phyloP scores from a whole-genome alignment of 2,113 vertebrate genomes.

The Cyprinodon brontotheroides region DNA sequence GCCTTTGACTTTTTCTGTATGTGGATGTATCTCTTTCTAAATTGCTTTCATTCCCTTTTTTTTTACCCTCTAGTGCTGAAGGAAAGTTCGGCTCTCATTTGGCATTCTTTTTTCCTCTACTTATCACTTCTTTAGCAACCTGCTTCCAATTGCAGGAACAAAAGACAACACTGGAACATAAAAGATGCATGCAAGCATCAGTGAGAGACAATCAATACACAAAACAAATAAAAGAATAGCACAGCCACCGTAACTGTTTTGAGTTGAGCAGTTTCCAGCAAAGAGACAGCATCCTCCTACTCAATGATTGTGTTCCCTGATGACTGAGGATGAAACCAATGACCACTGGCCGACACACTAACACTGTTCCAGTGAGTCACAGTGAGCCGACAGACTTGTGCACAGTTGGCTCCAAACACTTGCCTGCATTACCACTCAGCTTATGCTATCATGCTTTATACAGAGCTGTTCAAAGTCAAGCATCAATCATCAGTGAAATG shows the following conservation, averaged over 20 bases:
- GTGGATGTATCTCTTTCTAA: constrained; percentile 8
- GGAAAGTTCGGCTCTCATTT: constrained; percentile 17
- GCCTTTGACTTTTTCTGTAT: constrained; percentile 17
- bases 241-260: constrained; percentile 27
- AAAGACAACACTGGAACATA: constrained; percentile 31
- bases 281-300: constrained; percentile 26
- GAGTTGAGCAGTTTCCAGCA: constrained; percentile 10
- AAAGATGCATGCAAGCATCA: constrained; percentile 35
- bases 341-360: constrained; percentile 35
- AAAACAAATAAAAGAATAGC: constrained; percentile 48
- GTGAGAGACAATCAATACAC: constrained; percentile 60
- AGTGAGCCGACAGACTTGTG: constrained; percentile 24
- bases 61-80: neutral
- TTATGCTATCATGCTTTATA: constrained; percentile 39
- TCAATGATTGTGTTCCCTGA: constrained; percentile 24
- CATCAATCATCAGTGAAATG: constrained; percentile 31
- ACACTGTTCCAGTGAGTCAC: constrained; percentile 36
- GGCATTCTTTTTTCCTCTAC: constrained; percentile 31
- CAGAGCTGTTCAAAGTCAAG: constrained; percentile 51
- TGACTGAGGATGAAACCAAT: constrained; percentile 38
- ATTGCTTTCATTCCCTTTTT: neutral
- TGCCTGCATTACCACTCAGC: constrained; percentile 29
- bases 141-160: constrained; percentile 36
- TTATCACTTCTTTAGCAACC: neutral
- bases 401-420: constrained; percentile 25